Evolutionary conservation across 1,140 invertebrate genomes (phyloP), one percentile per base, ranked within the genome.

Genomic region (Campoletis sonorensis): DNA sequence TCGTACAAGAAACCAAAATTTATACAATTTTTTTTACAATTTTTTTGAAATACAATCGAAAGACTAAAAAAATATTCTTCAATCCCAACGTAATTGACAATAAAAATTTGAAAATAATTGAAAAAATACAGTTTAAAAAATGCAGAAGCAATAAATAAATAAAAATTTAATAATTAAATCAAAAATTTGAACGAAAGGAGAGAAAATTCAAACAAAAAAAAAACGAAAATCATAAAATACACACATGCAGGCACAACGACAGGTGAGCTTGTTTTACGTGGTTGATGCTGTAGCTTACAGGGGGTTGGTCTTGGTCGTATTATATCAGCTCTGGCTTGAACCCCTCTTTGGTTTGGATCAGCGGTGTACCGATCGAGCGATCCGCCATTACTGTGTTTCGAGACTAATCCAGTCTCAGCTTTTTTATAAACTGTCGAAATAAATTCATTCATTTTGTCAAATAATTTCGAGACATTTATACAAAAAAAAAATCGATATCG

Each of bases 341-440:
- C 92, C 91, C 87, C 93, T 93, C 94, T 94, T 84, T 95, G 94
- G 92, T 96, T 96, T 26, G 95, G 95, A 92, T 96, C 96, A 54
- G 95, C 95, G 1, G 95, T 95, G 87, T 96, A 96, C 82, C 95
- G 93, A 83, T 95, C 95, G 90, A 96, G 94, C 80, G 94, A 95
- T 68, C 94, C 94, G 58, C 95, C 94, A 89, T 94, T 94, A 85
- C 93, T 93, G 85, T 93, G 93, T 85, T 94, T 94, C 45, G 93
- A 93, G 81, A 91, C 93, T 86, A 95, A 94, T n/a, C 92, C 93
- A 23, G 92, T 89, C 77, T 95, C 95, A 83, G 94, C 94, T 87
- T 94, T 94, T 90, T 95, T 95, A 87, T 94, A 95, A 80, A 94
- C 94, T 90, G 93, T 18, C 37, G 18, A 61, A 18, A n/a, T 16